These are phyloP conservation scores for Pseudopipra pipra DNA, from an alignment of 2,113 vertebrate genomes.

Conservation along the genomic window DNA sequence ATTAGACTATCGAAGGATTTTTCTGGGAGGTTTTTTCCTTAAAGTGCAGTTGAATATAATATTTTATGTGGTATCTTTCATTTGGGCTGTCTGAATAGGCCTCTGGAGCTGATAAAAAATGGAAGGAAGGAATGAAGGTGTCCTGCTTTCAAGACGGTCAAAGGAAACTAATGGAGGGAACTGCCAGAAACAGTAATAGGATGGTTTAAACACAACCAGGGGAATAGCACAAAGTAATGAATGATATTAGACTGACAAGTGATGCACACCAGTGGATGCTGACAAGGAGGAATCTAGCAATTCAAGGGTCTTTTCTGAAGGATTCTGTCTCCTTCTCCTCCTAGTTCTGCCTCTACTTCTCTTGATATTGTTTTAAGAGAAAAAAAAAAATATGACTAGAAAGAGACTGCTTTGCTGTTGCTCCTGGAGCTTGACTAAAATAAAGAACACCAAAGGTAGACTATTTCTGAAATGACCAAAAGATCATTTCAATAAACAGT, in stretches of 20 bases:
- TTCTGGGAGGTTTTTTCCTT: not conserved
- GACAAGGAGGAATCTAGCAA: not conserved
- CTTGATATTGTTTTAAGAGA: not conserved
- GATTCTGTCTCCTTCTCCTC: not conserved
- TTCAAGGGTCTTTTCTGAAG: not conserved
- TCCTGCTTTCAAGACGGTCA: not conserved
- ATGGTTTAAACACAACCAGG: not conserved
- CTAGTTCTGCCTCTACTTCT: not conserved
- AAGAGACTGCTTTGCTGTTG: not conserved
- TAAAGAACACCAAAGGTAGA: not conserved
- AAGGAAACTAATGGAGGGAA: not conserved
- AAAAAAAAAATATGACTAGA: not conserved
- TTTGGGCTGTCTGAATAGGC: not conserved
- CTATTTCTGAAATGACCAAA: not conserved
- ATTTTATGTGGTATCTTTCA: not conserved
- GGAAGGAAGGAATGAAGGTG: not conserved
- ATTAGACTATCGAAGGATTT: not conserved
- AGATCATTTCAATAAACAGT: not conserved
- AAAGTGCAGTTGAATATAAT: not conserved
- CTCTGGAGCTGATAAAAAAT: not conserved
- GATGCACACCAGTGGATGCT: not conserved
- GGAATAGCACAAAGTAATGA: accelerated
- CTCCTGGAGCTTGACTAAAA: not conserved
- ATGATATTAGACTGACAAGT: not conserved
- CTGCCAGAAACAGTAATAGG: too few relatives aligned